Percentiles rank a stretch among this genome's conserved stretches.
These are phyloP conservation scores for Trichonephila clavipes DNA, from an alignment of 1,140 invertebrate genomes.

Conservation along the genomic window DNA sequence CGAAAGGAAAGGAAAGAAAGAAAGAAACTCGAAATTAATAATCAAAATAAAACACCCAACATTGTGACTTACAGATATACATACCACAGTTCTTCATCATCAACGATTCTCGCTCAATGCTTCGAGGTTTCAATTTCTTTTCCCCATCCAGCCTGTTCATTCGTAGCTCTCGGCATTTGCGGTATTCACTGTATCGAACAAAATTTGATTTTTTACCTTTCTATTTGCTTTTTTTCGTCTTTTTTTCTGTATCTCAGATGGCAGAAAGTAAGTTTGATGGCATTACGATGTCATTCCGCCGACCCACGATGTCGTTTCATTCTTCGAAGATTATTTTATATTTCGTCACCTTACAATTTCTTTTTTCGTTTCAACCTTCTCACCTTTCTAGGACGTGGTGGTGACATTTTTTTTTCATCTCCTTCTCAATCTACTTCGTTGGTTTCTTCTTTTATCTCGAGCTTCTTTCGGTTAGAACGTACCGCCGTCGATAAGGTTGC, in stretches of 20 bases:
- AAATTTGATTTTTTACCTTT: conserved; percentile 59
- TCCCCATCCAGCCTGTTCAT: neutral
- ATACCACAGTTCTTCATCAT: too few relatives aligned
- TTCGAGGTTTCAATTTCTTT: neutral
- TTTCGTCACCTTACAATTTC: conserved; percentile 36
- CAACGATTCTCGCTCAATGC: neutral
- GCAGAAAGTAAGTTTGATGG: conserved; percentile 66
- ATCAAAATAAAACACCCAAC: too few relatives aligned
- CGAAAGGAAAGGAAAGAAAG: too few relatives aligned
- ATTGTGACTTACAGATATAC: too few relatives aligned
- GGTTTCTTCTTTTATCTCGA: neutral
- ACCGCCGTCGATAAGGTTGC: too few relatives aligned
- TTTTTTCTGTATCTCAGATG: conserved; percentile 36
- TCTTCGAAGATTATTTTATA: conserved; percentile 74
- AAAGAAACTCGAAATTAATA: too few relatives aligned
- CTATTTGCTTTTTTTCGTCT: conserved; percentile 43
- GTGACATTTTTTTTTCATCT: neutral
- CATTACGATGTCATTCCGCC: conserved; percentile 62
- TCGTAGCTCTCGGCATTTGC: neutral
- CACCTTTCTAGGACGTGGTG: neutral
- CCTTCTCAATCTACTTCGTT: neutral
- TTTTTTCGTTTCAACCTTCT: neutral
- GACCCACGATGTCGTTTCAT: conserved; percentile 65
- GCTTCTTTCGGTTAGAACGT: neutral
- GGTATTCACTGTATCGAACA: conserved; percentile 46